These are phyloP conservation scores for Euwallacea fornicatus DNA, from an alignment of 1,140 invertebrate species.

Conservation along the genomic window DNA sequence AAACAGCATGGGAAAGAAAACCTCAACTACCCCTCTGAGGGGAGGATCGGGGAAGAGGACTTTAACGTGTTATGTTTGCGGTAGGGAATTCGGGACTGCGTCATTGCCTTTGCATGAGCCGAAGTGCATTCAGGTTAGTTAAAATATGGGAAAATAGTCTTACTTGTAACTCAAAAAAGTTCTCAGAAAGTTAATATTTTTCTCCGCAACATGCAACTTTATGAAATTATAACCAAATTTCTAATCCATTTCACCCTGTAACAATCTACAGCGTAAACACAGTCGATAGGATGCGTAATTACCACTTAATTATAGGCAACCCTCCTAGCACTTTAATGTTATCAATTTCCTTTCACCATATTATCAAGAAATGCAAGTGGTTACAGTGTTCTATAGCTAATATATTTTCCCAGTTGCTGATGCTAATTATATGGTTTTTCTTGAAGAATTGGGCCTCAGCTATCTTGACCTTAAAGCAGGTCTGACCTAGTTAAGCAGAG, in stretches of 20 bases:
- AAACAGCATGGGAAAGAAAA: constrained; percentile 12
- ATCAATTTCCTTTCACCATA: too few relatives aligned
- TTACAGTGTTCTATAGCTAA: too few relatives aligned
- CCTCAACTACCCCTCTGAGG: constrained; percentile 19
- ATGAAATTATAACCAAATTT: background rate
- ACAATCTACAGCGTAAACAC: too few relatives aligned
- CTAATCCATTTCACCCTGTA: too few relatives aligned
- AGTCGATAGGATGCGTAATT: too few relatives aligned
- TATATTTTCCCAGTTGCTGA: too few relatives aligned
- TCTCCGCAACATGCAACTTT: background rate
- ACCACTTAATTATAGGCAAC: too few relatives aligned
- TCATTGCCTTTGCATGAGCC: constrained; percentile 78
- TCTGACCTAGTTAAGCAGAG: constrained; percentile 11
- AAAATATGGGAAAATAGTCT: background rate
- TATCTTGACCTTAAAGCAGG: background rate
- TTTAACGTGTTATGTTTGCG: constrained; percentile 74
- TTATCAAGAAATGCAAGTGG: too few relatives aligned
- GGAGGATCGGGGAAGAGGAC: constrained; percentile 53
- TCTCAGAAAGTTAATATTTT: background rate
- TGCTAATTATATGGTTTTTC: too few relatives aligned
- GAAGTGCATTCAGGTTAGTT: constrained; percentile 69
- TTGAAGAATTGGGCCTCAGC: background rate
- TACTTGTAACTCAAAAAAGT: background rate
- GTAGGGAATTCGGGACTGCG: constrained; percentile 75
- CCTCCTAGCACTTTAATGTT: too few relatives aligned